Percentiles rank a stretch among this genome's conserved stretches.
phyloP scores from a whole-genome alignment of 2,888 invertebrate species.

The Creontiades dilutus region DNA sequence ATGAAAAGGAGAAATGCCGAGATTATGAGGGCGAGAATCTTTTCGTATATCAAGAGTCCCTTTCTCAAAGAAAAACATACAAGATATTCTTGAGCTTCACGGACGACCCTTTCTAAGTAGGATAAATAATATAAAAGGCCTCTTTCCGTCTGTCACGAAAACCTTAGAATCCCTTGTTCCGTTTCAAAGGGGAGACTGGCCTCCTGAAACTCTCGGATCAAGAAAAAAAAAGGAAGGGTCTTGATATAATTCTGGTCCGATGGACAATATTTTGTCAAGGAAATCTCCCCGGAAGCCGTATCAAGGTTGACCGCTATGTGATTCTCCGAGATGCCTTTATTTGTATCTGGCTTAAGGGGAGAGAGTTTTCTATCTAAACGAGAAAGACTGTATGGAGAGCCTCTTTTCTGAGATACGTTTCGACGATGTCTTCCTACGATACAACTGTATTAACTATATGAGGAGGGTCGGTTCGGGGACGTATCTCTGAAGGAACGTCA shows the following conservation, averaged over 20 bases:
- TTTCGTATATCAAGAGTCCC: background rate
- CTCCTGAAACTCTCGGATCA: background rate
- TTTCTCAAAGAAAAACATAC: background rate
- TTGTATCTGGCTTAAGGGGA: background rate
- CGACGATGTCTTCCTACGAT: background rate
- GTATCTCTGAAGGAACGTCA: slow-evolving; percentile 30
- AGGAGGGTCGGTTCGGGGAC: background rate
- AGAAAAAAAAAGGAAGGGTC: background rate
- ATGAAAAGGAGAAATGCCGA: too few relatives aligned
- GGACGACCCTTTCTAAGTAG: background rate
- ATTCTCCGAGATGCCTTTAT: background rate
- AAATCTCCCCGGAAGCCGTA: background rate
- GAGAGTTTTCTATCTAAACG: background rate
- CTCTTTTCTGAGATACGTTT: background rate
- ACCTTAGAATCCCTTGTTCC: background rate
- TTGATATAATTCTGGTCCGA: slow-evolving; percentile 31
- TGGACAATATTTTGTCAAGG: background rate
- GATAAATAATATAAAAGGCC: background rate
- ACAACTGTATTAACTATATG: slow-evolving; percentile 31
- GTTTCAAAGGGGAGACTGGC: background rate
- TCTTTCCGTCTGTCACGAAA: background rate
- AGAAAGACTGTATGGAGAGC: background rate
- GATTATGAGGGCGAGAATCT: background rate
- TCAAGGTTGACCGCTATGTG: background rate
- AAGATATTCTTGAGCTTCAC: background rate